Percentiles rank a stretch among this genome's conserved stretches.
These are phyloP conservation scores for Encarsia formosa DNA, from an alignment of 2,888 invertebrate genomes.

Conservation along the genomic window DNA sequence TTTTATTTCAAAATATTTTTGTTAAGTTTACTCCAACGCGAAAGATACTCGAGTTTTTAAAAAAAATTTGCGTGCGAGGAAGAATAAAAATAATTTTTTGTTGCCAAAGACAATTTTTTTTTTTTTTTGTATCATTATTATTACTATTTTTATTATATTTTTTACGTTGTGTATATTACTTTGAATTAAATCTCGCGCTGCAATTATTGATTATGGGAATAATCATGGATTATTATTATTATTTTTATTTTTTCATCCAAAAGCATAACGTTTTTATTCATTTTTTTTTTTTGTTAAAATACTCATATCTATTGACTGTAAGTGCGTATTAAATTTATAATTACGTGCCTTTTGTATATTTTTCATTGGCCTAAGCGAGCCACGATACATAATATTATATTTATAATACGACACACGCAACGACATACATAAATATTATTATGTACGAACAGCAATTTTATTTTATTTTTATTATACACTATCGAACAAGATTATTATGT, in stretches of 20 bases:
- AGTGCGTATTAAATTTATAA: constrained; percentile 27
- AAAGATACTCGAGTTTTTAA: background rate
- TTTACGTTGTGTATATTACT: constrained; percentile 29
- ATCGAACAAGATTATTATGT: constrained; percentile 31
- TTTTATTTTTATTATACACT: constrained; percentile 32
- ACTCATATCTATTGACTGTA: constrained; percentile 24
- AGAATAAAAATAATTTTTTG: too few species aligned
- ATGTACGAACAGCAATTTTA: constrained; percentile 26
- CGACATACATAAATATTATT: constrained; percentile 10
- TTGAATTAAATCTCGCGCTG: constrained; percentile 25
- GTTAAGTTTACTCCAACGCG: constrained; percentile 8
- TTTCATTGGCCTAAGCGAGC: constrained; percentile 28
- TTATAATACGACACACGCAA: constrained; percentile 23
- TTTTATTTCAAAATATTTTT: constrained; percentile 23
- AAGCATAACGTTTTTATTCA: constrained; percentile 25
- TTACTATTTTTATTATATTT: constrained; percentile 19
- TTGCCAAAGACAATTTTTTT: constrained; percentile 38
- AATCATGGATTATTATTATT: background rate
- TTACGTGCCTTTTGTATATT: constrained; percentile 31
- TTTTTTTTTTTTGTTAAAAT: constrained; percentile 22
- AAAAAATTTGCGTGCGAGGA: too few species aligned
- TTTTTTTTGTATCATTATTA: too few species aligned
- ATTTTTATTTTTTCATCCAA: constrained; percentile 21
- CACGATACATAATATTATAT: constrained; percentile 26
- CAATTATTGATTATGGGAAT: background rate